Evolutionary conservation across 2,797 vertebrate species (phyloP).

Genomic region (Sebastolobus alascanus): DNA sequence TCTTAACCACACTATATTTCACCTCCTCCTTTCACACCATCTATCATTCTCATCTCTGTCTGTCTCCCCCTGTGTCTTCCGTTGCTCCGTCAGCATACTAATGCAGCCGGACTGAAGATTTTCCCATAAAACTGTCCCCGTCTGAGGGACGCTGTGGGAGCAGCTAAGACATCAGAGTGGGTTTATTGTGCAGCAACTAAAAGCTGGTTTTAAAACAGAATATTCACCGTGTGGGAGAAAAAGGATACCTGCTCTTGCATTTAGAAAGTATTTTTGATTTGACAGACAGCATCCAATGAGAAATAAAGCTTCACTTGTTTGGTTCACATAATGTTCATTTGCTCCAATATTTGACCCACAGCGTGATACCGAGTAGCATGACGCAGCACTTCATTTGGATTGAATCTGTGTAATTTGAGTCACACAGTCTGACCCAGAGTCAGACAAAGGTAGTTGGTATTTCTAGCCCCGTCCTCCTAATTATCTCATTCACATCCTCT

Average conservation of each 20-base stretch:
- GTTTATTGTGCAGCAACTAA: slow-evolving; percentile 12
- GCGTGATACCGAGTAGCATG: background rate
- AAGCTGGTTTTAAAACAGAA: slow-evolving; percentile 1
- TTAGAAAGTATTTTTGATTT: background rate
- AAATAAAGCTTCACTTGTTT: background rate
- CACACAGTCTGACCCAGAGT: background rate
- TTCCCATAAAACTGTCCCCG: slow-evolving; percentile 34
- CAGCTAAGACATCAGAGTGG: background rate
- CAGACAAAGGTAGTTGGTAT: slow-evolving; percentile 6
- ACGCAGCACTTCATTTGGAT: slow-evolving; percentile 1
- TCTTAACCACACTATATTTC: slow-evolving; percentile 9
- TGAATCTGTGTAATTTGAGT: slow-evolving; percentile 14
- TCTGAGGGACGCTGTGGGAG: slow-evolving; percentile 14
- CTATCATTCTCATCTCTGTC: slow-evolving; percentile 9
- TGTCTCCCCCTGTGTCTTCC: slow-evolving; percentile 11
- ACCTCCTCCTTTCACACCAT: slow-evolving; percentile 1
- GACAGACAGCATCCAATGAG: background rate
- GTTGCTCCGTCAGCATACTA: slow-evolving; percentile 47
- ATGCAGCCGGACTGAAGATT: slow-evolving; percentile 26
- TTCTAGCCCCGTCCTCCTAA: background rate
- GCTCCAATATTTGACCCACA: too few species aligned
- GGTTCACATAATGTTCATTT: background rate
- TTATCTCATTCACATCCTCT: slow-evolving; percentile 3
- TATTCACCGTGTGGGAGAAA: background rate
- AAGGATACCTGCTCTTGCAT: background rate